Evolutionary conservation across 1,140 invertebrate genomes (phyloP), one percentile per base, ranked within the genome.

Genomic region (Anagrus nilaparvatae): DNA sequence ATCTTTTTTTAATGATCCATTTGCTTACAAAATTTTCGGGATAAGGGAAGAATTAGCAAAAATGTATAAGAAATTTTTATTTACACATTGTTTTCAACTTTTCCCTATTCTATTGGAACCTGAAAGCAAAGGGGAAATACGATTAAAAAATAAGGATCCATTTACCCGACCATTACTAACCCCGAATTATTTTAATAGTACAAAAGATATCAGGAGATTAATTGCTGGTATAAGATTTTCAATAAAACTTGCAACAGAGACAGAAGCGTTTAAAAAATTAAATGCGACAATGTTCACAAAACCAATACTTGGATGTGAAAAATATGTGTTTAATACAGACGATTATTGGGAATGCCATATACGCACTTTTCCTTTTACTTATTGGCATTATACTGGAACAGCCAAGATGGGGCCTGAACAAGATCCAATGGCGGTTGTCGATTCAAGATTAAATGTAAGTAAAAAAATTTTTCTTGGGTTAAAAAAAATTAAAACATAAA

Each of bases 91-190:
- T 85, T 0, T 87, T 82, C 41, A 75, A 75, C 31, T 91, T 1
- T 78, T 89, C 20, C 88, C 88, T 0, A 87, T 92, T 75, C 54
- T 91, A 18, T 57, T 95, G 4, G 69, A 91, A 30, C 86, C 88
- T 0, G 77, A 74, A 46, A 90, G 85, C 48, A 75, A 74, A 49
- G 92, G 92, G 1, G 69, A 74, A 12, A 84, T 96, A 12, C 80
- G 79, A 45, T 57, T 96, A 4, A 68, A 84, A 5, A 86, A 80
- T 39, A 76, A 76, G 16, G 86, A 94, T 67, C 94, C 94, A 0
- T 83, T 82, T 45, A 82, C 92, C 48, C 84, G 91, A 58, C 95
- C 95, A 0, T 72, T 90, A 12, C 92, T 98, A 35, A 85, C 92
- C 58, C 89, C 94, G 0, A 93, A 92, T 57, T 95, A 95, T 53